Conservation (phyloP, 2,888 invertebrate genomes). For the Ceramica pisi region DNA sequence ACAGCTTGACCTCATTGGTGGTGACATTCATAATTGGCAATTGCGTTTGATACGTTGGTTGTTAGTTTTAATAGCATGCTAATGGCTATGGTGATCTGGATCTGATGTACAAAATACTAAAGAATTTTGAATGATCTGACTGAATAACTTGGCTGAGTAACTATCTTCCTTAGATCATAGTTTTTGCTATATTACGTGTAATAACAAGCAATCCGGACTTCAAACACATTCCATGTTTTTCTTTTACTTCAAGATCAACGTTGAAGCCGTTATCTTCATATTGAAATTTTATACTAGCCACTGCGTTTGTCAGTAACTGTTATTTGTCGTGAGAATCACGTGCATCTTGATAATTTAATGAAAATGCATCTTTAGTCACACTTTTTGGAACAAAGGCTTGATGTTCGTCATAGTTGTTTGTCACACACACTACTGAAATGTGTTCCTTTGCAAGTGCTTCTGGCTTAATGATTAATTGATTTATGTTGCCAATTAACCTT, state of each 20-base stretch:
- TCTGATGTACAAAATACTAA: constrained; percentile 6
- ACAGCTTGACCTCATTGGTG: constrained; percentile 84
- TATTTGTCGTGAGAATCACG: constrained; percentile 21
- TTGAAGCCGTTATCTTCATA: constrained; percentile 37
- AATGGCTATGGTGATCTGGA: constrained; percentile 28
- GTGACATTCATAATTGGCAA: constrained; percentile 71
- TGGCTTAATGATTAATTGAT: constrained; percentile 8
- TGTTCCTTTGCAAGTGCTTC: not conserved
- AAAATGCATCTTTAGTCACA: constrained; percentile 17
- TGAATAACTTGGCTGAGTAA: not conserved
- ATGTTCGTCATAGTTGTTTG: constrained; percentile 1
- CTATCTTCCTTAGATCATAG: constrained; percentile 22
- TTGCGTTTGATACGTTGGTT: constrained; percentile 68
- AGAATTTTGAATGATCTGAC: too few species aligned
- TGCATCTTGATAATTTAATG: not conserved
- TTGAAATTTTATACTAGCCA: constrained; percentile 32
- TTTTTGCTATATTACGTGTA: constrained; percentile 38
- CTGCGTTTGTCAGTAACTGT: constrained; percentile 34
- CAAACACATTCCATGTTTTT: constrained; percentile 42
- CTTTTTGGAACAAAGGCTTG: not conserved
- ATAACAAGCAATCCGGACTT: constrained; percentile 21
- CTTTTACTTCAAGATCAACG: constrained; percentile 3
- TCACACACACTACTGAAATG: not conserved
- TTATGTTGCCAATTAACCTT: constrained; percentile 11
- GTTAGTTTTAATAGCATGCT: constrained; percentile 55